Percentiles rank a stretch among this genome's conserved stretches.
Evolutionary conservation across 2,113 vertebrate species (phyloP).

Genomic region (Carassius carassius): DNA sequence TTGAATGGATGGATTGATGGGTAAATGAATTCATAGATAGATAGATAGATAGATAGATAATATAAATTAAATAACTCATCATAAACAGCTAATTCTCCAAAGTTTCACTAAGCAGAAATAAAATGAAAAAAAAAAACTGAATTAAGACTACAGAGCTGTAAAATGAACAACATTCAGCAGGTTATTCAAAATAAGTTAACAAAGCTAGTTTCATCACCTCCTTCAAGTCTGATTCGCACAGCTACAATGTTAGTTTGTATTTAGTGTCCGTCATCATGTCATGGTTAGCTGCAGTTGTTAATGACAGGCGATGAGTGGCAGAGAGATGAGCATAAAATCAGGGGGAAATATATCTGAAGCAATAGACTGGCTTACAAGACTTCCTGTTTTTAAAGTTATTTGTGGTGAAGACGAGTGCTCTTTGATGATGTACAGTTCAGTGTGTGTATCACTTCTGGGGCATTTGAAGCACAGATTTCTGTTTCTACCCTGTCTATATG

Average conservation of each 20-base stretch:
- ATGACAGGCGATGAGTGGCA: constrained; percentile 25
- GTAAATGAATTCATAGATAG: not conserved
- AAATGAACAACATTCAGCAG: not conserved
- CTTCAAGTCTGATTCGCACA: not conserved
- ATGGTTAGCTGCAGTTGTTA: not conserved
- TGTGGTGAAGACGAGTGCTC: not conserved
- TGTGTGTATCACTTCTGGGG: constrained; percentile 33
- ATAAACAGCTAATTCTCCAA: not conserved
- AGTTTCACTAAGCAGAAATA: not conserved
- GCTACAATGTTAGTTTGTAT: not conserved
- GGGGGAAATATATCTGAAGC: constrained; percentile 41
- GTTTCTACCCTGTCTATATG: not conserved
- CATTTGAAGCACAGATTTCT: constrained; percentile 13
- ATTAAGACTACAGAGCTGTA: not conserved
- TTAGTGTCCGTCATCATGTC: not conserved
- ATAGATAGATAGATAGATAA: not conserved
- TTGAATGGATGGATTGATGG: not conserved
- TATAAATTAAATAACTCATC: too few relatives aligned
- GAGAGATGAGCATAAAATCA: constrained; percentile 54
- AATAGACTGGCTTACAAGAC: not conserved
- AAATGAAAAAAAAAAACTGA: not conserved
- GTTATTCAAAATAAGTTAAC: not conserved
- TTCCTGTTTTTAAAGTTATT: not conserved
- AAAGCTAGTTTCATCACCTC: not conserved
- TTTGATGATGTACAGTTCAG: not conserved